These are phyloP conservation scores for Schlechtendalia chinensis DNA, from an alignment of 1,140 invertebrate genomes.

Conservation along the genomic window DNA sequence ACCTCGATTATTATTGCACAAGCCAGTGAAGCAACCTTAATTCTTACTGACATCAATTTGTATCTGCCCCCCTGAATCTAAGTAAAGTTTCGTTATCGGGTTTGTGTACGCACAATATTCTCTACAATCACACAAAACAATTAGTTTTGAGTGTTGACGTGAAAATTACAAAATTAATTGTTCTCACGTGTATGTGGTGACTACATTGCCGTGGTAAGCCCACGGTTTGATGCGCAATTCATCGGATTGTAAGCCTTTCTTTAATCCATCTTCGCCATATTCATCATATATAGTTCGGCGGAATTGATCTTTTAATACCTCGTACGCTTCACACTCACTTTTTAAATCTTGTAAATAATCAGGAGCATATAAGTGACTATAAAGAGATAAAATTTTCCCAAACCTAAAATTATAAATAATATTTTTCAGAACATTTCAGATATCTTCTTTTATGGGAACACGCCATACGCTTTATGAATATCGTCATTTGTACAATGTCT, in stretches of 20 bases:
- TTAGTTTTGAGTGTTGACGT: neutral
- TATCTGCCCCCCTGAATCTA: too few relatives aligned
- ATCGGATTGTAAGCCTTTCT: conserved; percentile 60
- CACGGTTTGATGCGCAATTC: conserved; percentile 70
- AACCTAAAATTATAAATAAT: conserved; percentile 26
- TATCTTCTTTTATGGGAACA: neutral
- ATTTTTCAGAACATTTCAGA: neutral
- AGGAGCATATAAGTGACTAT: too few relatives aligned
- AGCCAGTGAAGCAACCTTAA: too few relatives aligned
- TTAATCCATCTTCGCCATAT: conserved; percentile 84
- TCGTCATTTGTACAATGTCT: conserved; percentile 35
- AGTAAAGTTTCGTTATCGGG: neutral
- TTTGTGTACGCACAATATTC: neutral
- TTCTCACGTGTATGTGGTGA: conserved; percentile 56
- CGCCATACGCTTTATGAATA: neutral
- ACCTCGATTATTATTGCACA: too few relatives aligned
- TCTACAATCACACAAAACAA: neutral
- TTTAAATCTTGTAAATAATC: conserved; percentile 12
- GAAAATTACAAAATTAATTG: conserved; percentile 61
- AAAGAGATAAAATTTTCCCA: conserved; percentile 19
- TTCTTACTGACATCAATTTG: too few relatives aligned
- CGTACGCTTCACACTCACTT: conserved; percentile 72
- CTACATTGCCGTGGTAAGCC: conserved; percentile 79
- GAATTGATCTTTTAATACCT: conserved; percentile 72
- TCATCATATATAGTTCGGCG: conserved; percentile 80